Base-by-base conservation (phyloP, 2,113 vertebrate genomes). In the Fulica atra region DNA sequence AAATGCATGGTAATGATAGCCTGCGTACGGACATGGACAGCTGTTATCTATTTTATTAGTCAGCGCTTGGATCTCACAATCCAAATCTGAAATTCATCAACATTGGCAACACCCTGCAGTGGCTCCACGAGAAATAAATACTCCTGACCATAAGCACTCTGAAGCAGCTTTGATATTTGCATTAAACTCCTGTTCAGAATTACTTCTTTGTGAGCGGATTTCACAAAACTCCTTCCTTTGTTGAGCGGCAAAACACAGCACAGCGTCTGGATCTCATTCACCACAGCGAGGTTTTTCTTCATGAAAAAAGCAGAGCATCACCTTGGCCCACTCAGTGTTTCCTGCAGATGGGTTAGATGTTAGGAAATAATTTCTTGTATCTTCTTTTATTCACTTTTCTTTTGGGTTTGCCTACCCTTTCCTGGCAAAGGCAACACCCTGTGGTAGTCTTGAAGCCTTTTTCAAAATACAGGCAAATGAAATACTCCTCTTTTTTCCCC, bases 11-110 rank as follows among this genome's bases (percentile, higher is more conserved):
- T 68, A 60, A 44, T 68, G 38, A 23, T 74, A 86, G 60, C 24
- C 59, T 60, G 33, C 48, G 61, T 14, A n/a, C 48, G 88, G 71
- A 65, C 18, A 70, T 23, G 77, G 78, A 93, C 91, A 95, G 92
- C 82, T 92, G 86, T 83, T 90, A 83, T 36, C 81, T 93, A 80
- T 96, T 94, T 83, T 72, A 78, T 95, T 86, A 94, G 81, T 93
- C 87, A 90, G 53, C 38, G 29, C 48, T 90, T 93, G 92, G 71
- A 88, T 96, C 71, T 94, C 23, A 12, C 61, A 92, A 86, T 57
- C 81, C 72, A 89, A 94, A 94, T 80, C 90, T 56, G 71, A 94
- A 80, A 86, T 83, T 86, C 80, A 74, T 81, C 90, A 84, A 48
- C 74, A 13, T 2, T 92, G 85, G 89, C 70, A 95, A 54, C 56